These are phyloP conservation scores for Vidua macroura DNA, from an alignment of 2,113 vertebrate species.

Conservation along the genomic window DNA sequence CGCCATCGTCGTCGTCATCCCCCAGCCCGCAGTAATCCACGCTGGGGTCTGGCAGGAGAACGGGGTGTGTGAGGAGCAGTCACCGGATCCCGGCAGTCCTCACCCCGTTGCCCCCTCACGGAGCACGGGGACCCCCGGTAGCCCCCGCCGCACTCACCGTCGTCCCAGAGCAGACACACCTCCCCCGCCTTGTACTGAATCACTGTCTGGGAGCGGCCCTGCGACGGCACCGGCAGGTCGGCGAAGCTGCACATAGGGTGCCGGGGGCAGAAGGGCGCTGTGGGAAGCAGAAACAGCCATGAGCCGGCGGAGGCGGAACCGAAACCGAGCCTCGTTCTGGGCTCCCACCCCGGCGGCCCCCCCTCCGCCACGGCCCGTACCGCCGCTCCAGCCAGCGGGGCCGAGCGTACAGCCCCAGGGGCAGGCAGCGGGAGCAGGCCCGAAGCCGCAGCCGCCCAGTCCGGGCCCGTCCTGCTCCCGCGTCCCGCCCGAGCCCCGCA, in stretches of 20 bases:
- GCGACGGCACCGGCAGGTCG: not conserved
- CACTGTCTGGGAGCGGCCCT: not conserved
- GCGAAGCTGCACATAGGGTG: not conserved
- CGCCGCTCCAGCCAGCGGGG: not conserved
- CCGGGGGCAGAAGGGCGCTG: not conserved
- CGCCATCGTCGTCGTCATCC: not conserved
- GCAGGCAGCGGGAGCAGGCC: not conserved
- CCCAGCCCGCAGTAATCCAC: not conserved
- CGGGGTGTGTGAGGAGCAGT: fast-evolving
- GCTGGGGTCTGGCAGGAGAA: not conserved
- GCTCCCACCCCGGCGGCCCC: too few relatives aligned
- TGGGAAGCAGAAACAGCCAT: not conserved
- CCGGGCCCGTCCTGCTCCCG: not conserved
- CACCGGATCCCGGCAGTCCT: fast-evolving
- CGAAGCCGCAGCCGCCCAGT: not conserved
- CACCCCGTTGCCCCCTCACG: not conserved
- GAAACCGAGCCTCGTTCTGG: not conserved
- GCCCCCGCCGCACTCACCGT: not conserved
- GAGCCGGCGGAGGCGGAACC: not conserved
- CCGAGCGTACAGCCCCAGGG: not conserved
- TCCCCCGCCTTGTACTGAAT: fast-evolving
- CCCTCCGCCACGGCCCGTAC: not conserved
- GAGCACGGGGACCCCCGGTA: fast-evolving
- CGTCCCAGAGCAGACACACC: not conserved
- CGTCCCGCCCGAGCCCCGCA: not conserved